Evolutionary conservation across 53 echinoderm and acorn worm species (phyloP), one percentile per base, ranked within the genome.

Genomic region (Glandiceps talaboti): DNA sequence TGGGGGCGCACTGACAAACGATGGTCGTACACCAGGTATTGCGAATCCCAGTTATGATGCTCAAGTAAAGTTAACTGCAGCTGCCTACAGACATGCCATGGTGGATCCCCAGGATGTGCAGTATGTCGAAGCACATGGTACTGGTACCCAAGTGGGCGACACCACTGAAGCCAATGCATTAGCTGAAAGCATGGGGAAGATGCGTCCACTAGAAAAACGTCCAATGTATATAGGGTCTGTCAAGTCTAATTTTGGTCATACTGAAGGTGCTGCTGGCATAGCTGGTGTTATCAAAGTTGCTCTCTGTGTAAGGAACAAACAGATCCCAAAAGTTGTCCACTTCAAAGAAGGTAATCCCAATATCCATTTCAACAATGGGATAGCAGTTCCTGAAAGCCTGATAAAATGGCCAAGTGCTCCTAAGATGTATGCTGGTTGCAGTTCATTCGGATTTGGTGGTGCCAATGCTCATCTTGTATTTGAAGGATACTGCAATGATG

Each of bases 391-490:
- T 0, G 76, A 32, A 25, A 33, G 29, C 20, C 64, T 79, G 73
- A 82, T 78, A 0, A 74, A 33, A 10, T 89, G 89, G 85, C 89
- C 89, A 6, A 76, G 28, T 26, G 81, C 14, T 14, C 31, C 76
- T 6, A 26, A 28, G 1, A 1, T 27, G 29, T 27, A 85, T 0
- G 77, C 89, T 29, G 76, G 83, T 28, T 89, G 89, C 64, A 89
- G 89, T 33, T 89, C 89, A 0, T 89, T 89, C 74, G 89, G 85
- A 0, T 89, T 89, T 30, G 89, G 89, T 27, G 85, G 89, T 33
- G 89, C 89, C 14, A 89, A 89, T 30, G 89, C 89, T 0, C 85
- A 85, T 33, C 1, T 89, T 26, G 77, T 89, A 29, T 74, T 89
- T 14, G 83, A 82, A 73, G 82, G 73, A 1, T n/a, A 12, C 64